phyloP scores from a whole-genome alignment of 2,113 vertebrate genomes.

The Cottus gobio region DNA sequence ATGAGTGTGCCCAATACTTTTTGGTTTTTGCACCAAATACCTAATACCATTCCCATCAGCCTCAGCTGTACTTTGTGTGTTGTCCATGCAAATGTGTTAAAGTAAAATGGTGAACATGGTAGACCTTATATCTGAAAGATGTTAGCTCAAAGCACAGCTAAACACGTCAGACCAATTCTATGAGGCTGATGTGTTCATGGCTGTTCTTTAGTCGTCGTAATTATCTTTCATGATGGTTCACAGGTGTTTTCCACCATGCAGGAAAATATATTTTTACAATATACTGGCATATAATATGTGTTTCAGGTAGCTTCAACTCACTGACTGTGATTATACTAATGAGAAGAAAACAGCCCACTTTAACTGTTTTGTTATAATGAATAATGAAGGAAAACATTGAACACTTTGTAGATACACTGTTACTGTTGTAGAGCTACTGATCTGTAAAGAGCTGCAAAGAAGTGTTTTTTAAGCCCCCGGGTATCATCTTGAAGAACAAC shows the following conservation, averaged over 20 bases:
- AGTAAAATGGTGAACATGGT: too few species aligned
- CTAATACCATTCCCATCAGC: too few species aligned
- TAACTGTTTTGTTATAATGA: constrained; percentile 43
- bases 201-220: not conserved
- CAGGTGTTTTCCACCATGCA: not conserved
- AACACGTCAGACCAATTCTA: not conserved
- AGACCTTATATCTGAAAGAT: too few species aligned
- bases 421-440: constrained; percentile 39
- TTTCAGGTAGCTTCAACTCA: constrained; percentile 7
- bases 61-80: too few species aligned
- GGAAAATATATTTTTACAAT: not conserved
- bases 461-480: constrained; percentile 46
- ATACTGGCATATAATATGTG: not conserved
- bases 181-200: not conserved
- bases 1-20: not conserved
- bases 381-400: constrained; percentile 34
- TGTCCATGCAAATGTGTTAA: too few species aligned
- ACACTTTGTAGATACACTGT: constrained; percentile 43
- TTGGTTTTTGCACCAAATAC: too few species aligned
- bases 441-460: constrained; percentile 53
- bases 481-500: constrained; percentile 52
- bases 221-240: not conserved
- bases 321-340: constrained; percentile 21
- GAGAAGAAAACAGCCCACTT: constrained; percentile 22
- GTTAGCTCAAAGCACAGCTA: too few species aligned